Conservation (phyloP, 53 echinoderm and acorn worm genomes). For the Actinopyga echinites region DNA sequence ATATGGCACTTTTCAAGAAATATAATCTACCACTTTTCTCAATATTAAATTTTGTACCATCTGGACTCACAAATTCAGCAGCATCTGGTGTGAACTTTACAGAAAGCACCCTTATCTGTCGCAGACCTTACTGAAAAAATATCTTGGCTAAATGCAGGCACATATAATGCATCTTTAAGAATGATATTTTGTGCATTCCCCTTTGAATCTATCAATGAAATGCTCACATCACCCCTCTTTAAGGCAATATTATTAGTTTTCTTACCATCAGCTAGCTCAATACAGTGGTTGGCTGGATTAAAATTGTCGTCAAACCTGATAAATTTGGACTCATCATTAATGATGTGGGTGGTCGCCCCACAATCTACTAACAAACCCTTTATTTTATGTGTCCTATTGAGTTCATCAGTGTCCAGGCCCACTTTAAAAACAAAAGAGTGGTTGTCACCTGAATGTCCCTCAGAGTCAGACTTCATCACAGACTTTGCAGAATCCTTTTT, state of each 20-base stretch:
- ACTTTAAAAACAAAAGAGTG: slow-evolving; percentile 2
- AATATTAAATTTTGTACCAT: slow-evolving; percentile 31
- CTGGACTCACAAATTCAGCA: neutral
- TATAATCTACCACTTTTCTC: slow-evolving; percentile 37
- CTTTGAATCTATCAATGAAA: slow-evolving; percentile 14
- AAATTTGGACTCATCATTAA: slow-evolving; percentile 30
- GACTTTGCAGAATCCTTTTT: neutral
- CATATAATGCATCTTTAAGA: slow-evolving; percentile 35
- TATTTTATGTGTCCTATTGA: neutral
- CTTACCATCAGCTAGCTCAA: slow-evolving; percentile 44
- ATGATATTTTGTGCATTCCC: neutral
- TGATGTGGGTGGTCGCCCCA: slow-evolving; percentile 47
- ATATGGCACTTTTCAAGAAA: slow-evolving; percentile 4
- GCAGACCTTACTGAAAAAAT: slow-evolving; percentile 45
- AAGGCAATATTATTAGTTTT: slow-evolving; percentile 33
- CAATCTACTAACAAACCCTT: slow-evolving; percentile 35
- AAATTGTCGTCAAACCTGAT: slow-evolving; percentile 30
- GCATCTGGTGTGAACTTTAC: slow-evolving; percentile 13
- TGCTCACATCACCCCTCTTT: slow-evolving; percentile 4
- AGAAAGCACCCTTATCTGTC: slow-evolving; percentile 29
- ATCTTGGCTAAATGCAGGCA: slow-evolving; percentile 23
- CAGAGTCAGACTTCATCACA: neutral
- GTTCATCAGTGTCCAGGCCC: neutral
- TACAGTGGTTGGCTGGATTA: slow-evolving; percentile 32
- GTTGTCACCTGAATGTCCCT: neutral